Evolutionary conservation across 2,888 invertebrate species (phyloP).

Genomic region (Macrosiphum euphorbiae): DNA sequence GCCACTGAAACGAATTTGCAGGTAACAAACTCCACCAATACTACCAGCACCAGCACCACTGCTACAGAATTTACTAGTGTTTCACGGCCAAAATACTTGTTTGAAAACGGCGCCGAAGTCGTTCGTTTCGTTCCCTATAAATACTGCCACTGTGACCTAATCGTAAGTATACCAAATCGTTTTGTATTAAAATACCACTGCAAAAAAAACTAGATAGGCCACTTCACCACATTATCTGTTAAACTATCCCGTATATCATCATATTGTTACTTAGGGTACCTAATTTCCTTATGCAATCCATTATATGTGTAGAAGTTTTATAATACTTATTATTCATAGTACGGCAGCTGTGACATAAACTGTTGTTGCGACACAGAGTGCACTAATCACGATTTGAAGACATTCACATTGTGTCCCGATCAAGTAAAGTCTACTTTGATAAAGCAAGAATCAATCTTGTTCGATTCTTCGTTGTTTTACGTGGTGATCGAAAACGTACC

Average conservation of each 20-base stretch:
- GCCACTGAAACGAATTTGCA: neutral
- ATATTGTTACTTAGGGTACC: neutral
- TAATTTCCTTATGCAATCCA: neutral
- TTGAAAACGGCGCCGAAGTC: neutral
- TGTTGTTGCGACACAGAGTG: slow-evolving; percentile 89
- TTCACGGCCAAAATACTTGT: neutral
- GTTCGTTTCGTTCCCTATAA: slow-evolving; percentile 46
- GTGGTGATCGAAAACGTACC: slow-evolving; percentile 75
- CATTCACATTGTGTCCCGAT: slow-evolving; percentile 75
- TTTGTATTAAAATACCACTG: neutral
- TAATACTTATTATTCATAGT: slow-evolving; percentile 70
- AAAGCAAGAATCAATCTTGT: slow-evolving; percentile 58
- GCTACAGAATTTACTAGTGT: neutral
- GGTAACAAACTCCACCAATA: neutral
- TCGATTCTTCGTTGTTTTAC: slow-evolving; percentile 72
- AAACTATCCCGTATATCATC: neutral
- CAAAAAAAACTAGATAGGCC: neutral
- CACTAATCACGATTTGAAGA: slow-evolving; percentile 73
- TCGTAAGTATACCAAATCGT: slow-evolving; percentile 44
- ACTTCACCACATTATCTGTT: neutral
- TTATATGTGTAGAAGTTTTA: neutral
- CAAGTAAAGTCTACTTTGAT: neutral
- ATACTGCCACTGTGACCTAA: slow-evolving; percentile 55
- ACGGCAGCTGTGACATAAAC: slow-evolving; percentile 81
- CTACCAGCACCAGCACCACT: neutral